These are phyloP conservation scores for Uromys caudimaculatus DNA, from an alignment of 2,797 vertebrate genomes.

Conservation along the genomic window DNA sequence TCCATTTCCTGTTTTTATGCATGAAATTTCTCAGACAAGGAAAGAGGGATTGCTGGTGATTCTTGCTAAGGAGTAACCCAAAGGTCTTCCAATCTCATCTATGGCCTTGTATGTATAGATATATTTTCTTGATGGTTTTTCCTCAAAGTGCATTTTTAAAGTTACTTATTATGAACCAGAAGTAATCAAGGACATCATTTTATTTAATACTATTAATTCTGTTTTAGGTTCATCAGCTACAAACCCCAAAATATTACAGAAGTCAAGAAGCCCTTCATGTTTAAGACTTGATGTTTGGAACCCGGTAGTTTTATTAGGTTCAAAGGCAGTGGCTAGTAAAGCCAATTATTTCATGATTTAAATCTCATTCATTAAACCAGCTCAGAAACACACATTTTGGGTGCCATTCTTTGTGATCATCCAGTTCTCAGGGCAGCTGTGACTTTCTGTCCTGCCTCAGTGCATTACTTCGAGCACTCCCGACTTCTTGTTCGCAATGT, in stretches of 20 bases:
- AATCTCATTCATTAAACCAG: not conserved
- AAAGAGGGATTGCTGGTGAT: constrained; percentile 7
- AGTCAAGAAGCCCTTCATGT: not conserved
- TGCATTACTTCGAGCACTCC: not conserved
- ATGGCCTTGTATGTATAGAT: not conserved
- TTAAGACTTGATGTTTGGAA: not conserved
- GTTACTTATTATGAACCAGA: constrained; percentile 44
- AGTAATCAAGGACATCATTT: not conserved
- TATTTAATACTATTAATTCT: constrained; percentile 1
- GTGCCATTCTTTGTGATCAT: not conserved
- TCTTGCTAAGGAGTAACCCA: not conserved
- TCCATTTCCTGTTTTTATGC: constrained; percentile 59
- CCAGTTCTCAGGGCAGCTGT: not conserved
- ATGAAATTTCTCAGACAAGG: constrained; percentile 51
- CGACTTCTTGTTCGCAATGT: not conserved
- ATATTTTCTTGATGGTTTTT: not conserved
- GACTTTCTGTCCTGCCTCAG: not conserved
- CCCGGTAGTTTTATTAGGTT: not conserved
- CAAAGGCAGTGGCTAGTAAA: not conserved
- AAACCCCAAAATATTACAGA: not conserved
- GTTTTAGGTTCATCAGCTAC: constrained; percentile 71
- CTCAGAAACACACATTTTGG: not conserved
- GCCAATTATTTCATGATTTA: not conserved
- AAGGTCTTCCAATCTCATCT: not conserved
- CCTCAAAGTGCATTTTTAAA: constrained; percentile 4